Conservation (phyloP, 2,113 vertebrate species). For the Gracilinanus agilis region DNA sequence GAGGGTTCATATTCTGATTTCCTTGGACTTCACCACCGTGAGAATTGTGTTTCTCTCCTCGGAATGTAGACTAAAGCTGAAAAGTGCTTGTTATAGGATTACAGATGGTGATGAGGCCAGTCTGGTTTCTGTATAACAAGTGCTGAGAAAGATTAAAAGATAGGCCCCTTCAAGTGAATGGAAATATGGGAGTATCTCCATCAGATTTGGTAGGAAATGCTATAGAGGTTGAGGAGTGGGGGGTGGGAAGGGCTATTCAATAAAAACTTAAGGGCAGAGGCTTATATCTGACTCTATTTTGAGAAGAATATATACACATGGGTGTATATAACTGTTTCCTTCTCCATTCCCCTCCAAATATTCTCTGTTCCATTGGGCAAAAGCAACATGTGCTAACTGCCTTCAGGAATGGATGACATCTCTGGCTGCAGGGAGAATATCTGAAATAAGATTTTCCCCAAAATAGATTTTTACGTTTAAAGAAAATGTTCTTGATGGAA, state of each 20-base stretch:
- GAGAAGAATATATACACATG: conserved; percentile 44
- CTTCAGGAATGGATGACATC: background rate
- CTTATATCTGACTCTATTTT: conserved; percentile 18
- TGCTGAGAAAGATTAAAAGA: conserved; percentile 73
- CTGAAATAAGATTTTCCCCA: background rate
- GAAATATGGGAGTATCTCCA: conserved; percentile 68
- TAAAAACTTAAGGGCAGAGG: background rate
- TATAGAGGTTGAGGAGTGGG: conserved; percentile 23
- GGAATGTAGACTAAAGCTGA: conserved; percentile 75
- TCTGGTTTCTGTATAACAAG: conserved; percentile 76
- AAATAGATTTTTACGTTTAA: background rate
- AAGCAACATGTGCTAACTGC: background rate
- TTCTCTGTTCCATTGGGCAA: conserved; percentile 17
- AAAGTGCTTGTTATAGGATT: conserved; percentile 82
- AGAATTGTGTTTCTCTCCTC: conserved; percentile 73
- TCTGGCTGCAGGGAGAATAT: background rate
- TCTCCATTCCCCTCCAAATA: background rate
- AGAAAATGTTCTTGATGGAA: background rate
- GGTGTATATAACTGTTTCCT: background rate
- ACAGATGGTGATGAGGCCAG: conserved; percentile 79
- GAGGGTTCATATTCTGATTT: conserved; percentile 85
- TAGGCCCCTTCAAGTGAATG: conserved; percentile 70
- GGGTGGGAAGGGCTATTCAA: conserved; percentile 8
- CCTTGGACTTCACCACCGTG: conserved; percentile 79
- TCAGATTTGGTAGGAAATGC: conserved; percentile 64